Percentiles rank a stretch among this genome's conserved stretches.
These are phyloP conservation scores for Dendropsophus ebraccatus DNA, from an alignment of 2,113 vertebrate species.

Conservation along the genomic window DNA sequence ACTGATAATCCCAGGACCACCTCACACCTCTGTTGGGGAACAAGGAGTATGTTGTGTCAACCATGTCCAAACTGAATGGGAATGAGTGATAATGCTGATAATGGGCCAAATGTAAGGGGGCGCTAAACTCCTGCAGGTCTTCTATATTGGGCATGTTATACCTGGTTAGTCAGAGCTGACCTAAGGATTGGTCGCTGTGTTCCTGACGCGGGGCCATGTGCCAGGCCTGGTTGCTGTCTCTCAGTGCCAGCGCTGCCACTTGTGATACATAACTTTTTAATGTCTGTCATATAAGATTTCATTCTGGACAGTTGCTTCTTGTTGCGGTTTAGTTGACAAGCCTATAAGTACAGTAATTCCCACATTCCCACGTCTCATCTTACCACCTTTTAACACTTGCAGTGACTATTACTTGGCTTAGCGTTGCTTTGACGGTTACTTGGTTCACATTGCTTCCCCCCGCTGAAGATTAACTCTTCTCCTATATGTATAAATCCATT, in stretches of 20 bases:
- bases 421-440: background rate
- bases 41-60: too few species aligned
- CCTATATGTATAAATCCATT: too few species aligned
- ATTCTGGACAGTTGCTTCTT: background rate
- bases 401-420: background rate
- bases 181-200: background rate
- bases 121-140: too few species aligned
- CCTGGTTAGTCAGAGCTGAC: background rate
- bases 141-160: too few species aligned
- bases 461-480: too few species aligned
- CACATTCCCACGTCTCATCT: background rate
- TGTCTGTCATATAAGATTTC: background rate
- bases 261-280: too few species aligned
- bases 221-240: too few species aligned
- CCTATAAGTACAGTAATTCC: background rate
- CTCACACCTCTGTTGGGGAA: too few species aligned
- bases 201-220: background rate
- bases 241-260: background rate
- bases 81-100: too few species aligned
- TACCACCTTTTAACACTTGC: background rate
- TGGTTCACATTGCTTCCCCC: background rate
- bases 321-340: background rate
- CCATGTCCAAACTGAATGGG: too few species aligned
- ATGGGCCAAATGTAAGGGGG: too few species aligned
- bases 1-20: too few species aligned